phyloP scores from a whole-genome alignment of 2,113 vertebrate genomes.

The Pelecanus crispus region DNA sequence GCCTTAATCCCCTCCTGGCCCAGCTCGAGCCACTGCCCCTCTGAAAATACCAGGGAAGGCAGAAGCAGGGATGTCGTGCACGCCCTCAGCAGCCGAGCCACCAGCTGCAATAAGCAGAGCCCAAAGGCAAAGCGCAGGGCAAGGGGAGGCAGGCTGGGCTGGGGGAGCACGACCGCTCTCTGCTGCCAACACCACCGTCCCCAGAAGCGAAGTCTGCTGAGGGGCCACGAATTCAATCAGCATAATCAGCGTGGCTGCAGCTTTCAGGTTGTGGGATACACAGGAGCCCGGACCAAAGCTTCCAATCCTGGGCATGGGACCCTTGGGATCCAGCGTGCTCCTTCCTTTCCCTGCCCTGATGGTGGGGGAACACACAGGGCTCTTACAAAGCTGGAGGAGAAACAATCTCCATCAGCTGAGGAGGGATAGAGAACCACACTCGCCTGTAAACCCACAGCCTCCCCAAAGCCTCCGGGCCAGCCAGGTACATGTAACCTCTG shows the following conservation, averaged over 20 bases:
- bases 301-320: not conserved
- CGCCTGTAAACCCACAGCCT: not conserved
- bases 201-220: not conserved
- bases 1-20: not conserved
- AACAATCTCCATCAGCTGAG: not conserved
- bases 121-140: not conserved
- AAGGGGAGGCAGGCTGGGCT: not conserved
- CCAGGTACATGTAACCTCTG: fast-evolving
- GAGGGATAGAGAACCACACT: not conserved
- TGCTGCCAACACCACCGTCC: not conserved
- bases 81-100: not conserved
- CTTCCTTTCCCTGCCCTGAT: not conserved
- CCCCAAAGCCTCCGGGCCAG: fast-evolving
- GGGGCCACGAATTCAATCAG: not conserved
- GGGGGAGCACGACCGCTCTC: not conserved
- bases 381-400: not conserved
- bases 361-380: not conserved
- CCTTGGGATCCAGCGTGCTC: not conserved
- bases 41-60: not conserved
- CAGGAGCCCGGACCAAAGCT: fast-evolving
- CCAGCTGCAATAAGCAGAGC: not conserved
- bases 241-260: fast-evolving
- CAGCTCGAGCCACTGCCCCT: not conserved
- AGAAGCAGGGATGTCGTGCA: not conserved
- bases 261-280: not conserved